Percentiles rank a stretch among this genome's conserved stretches.
Conservation (phyloP, 2,113 vertebrate genomes). For the Ctenodactylus gundi region DNA sequence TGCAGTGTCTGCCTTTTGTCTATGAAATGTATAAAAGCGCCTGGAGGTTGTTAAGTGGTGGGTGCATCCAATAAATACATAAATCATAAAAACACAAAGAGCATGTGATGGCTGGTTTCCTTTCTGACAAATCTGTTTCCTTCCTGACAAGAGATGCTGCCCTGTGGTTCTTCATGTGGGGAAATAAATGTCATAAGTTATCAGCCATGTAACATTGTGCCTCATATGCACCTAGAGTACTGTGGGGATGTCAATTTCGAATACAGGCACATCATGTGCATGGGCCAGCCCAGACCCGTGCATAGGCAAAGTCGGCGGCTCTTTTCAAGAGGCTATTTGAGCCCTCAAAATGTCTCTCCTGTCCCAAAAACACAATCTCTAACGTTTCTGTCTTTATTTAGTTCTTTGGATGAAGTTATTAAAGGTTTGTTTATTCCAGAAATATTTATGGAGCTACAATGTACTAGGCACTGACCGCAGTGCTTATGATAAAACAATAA, state of each 20-base stretch:
- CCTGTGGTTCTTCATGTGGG: slow-evolving; percentile 77
- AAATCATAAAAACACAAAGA: slow-evolving; percentile 79
- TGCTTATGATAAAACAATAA: background rate
- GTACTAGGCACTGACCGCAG: background rate
- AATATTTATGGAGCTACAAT: background rate
- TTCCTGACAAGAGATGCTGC: slow-evolving; percentile 73
- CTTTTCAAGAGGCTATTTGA: background rate
- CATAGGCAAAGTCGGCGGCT: background rate
- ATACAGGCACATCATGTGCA: slow-evolving; percentile 45
- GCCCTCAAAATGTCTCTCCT: background rate
- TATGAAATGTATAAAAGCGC: slow-evolving; percentile 69
- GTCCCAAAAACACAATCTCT: background rate
- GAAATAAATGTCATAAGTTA: slow-evolving; percentile 79
- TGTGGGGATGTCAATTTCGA: slow-evolving; percentile 68
- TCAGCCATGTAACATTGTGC: slow-evolving; percentile 72
- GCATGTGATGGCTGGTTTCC: slow-evolving; percentile 63
- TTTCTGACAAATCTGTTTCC: slow-evolving; percentile 77
- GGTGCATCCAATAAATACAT: slow-evolving; percentile 72
- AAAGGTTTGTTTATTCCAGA: slow-evolving; percentile 11
- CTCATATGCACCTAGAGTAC: slow-evolving; percentile 62
- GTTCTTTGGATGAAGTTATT: background rate
- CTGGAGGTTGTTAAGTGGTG: slow-evolving; percentile 73
- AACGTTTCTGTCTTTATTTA: background rate
- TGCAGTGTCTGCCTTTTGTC: slow-evolving; percentile 77
- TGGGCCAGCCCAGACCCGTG: background rate